phyloP scores from a whole-genome alignment of 2,113 vertebrate genomes.

The Myotis lucifugus region DNA sequence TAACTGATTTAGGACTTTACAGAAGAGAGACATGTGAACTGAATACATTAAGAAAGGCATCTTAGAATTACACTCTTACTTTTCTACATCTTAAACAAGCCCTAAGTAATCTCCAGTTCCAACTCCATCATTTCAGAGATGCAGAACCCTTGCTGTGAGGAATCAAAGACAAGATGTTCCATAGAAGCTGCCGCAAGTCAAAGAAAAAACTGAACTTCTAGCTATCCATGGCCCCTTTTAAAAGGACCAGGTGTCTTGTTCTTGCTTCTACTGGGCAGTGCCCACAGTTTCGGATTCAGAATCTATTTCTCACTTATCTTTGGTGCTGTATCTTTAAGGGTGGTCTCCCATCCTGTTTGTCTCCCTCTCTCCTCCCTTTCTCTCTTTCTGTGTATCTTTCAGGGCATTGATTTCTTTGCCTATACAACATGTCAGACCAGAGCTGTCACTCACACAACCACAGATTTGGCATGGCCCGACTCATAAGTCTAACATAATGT shows the following conservation, averaged over 20 bases:
- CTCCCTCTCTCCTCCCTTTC: background rate
- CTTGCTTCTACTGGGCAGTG: background rate
- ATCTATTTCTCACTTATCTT: background rate
- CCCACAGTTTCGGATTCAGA: background rate
- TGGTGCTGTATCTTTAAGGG: background rate
- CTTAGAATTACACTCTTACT: background rate
- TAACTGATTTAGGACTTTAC: conserved; percentile 28
- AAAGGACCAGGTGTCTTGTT: background rate
- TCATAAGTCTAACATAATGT: background rate
- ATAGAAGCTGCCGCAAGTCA: background rate
- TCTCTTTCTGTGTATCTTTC: background rate
- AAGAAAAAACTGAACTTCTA: background rate
- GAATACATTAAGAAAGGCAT: conserved; percentile 15
- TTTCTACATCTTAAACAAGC: background rate
- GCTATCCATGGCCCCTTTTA: background rate
- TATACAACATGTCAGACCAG: background rate
- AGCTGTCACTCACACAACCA: background rate
- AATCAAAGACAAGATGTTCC: background rate
- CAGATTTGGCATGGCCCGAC: background rate
- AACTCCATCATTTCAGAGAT: background rate
- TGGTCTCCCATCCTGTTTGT: background rate
- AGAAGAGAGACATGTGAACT: background rate
- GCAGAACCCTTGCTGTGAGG: background rate
- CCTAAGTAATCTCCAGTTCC: background rate
- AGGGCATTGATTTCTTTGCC: background rate